phyloP scores from a whole-genome alignment of 1,140 invertebrate genomes.

The Eubasilissa regina region DNA sequence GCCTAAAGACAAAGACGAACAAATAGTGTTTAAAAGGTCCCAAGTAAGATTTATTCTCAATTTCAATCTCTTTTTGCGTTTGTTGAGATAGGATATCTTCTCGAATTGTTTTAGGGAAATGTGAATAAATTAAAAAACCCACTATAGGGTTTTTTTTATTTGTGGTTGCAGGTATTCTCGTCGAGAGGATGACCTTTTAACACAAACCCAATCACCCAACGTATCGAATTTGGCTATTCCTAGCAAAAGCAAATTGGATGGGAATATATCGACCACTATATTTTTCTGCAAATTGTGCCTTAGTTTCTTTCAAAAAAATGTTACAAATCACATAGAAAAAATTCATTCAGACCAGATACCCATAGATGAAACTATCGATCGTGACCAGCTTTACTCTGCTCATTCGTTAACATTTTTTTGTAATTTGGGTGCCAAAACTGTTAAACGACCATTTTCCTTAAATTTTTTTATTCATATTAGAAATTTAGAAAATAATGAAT shows the following conservation, averaged over 20 bases:
- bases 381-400: neutral
- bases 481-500: neutral
- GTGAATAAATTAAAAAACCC: slow-evolving; percentile 15
- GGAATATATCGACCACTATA: slow-evolving; percentile 61
- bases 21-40: too few relatives aligned
- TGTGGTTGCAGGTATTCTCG: slow-evolving; percentile 63
- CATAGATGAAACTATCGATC: neutral
- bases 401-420: neutral
- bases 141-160: slow-evolving; percentile 60
- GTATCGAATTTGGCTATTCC: slow-evolving; percentile 48
- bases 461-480: neutral
- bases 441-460: neutral
- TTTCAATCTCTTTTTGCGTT: too few relatives aligned
- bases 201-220: slow-evolving; percentile 51
- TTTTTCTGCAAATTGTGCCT: slow-evolving; percentile 15
- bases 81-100: too few relatives aligned
- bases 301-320: slow-evolving; percentile 4
- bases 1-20: too few relatives aligned
- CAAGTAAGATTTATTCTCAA: too few relatives aligned
- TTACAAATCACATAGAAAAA: slow-evolving; percentile 8
- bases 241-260: slow-evolving; percentile 64
- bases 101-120: too few relatives aligned
- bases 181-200: neutral
- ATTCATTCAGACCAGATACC: neutral
- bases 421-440: neutral